These are phyloP conservation scores for Beroe ovata DNA, from an alignment of 37 sponge, comb jelly and placozoan genomes.

Conservation along the genomic window DNA sequence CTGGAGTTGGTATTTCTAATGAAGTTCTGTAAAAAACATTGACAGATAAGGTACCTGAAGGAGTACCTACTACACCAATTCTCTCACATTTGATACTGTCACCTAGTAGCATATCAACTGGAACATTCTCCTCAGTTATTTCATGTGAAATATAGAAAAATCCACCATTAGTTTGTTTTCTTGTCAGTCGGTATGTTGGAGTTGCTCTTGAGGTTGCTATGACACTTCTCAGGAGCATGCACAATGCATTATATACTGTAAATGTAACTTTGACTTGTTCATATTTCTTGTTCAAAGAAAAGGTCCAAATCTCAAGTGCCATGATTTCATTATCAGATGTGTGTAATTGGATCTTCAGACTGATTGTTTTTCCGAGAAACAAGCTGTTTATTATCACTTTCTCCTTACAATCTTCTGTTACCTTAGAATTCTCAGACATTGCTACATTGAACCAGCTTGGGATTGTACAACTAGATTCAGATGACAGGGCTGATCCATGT, in stretches of 20 bases:
- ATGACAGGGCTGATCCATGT: not conserved
- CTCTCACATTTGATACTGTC: constrained; percentile 16
- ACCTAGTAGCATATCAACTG: not conserved
- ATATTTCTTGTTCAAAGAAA: not conserved
- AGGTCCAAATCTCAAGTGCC: constrained; percentile 64
- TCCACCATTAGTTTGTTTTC: constrained; percentile 44
- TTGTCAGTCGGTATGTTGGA: constrained; percentile 37
- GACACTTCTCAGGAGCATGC: constrained; percentile 45
- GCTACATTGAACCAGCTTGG: constrained; percentile 54
- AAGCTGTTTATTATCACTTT: not conserved
- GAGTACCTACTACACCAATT: constrained; percentile 38
- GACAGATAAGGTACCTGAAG: constrained; percentile 18
- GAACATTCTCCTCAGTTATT: not conserved
- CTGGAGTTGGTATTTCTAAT: constrained; percentile 3
- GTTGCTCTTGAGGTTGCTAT: constrained; percentile 13
- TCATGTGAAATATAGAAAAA: constrained; percentile 17
- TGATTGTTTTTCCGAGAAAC: constrained; percentile 14
- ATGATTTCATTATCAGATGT: constrained; percentile 27
- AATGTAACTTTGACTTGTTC: constrained; percentile 56
- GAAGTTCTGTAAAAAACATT: constrained; percentile 35
- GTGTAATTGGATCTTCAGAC: constrained; percentile 3
- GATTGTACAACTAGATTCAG: not conserved
- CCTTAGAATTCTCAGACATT: not conserved
- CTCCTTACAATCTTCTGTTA: constrained; percentile 42
- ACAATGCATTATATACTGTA: constrained; percentile 60